Conservation (phyloP, 2,797 vertebrate genomes). For the Anniella stebbinsi region DNA sequence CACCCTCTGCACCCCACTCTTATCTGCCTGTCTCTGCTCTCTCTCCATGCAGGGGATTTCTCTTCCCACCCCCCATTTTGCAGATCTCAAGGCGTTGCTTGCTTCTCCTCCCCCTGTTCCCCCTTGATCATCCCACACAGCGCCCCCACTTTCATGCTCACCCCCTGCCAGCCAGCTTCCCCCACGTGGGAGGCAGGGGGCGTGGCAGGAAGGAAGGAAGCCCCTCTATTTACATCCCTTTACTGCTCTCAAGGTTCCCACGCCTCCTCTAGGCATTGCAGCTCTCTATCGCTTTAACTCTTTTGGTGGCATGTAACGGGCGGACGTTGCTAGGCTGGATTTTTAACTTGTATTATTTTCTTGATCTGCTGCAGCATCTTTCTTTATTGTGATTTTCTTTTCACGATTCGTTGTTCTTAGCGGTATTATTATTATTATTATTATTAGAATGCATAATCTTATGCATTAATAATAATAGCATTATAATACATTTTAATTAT, state of each 20-base stretch:
- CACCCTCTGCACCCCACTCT: not conserved
- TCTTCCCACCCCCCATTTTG: not conserved
- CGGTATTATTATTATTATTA: no score
- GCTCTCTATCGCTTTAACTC: not conserved
- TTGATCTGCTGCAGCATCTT: no score
- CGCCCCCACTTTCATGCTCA: not conserved
- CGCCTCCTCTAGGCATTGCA: not conserved
- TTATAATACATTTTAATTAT: no score
- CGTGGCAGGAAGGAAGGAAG: slow-evolving; percentile 8
- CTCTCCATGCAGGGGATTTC: not conserved
- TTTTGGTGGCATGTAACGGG: no score
- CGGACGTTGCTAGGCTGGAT: no score
- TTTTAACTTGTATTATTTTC: no score
- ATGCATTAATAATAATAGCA: no score
- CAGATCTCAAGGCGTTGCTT: not conserved
- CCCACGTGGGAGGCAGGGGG: slow-evolving; percentile 11
- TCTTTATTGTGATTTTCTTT: no score
- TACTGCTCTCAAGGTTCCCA: not conserved
- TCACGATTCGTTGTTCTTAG: no score
- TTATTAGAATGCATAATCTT: no score
- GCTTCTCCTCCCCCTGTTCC: not conserved
- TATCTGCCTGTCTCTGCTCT: no score
- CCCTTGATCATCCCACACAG: not conserved
- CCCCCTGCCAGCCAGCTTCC: not conserved
- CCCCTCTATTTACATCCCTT: not conserved